Percentiles rank a stretch among this genome's conserved stretches.
phyloP scores from a whole-genome alignment of 2,113 vertebrate species.

The Centropus bengalensis region DNA sequence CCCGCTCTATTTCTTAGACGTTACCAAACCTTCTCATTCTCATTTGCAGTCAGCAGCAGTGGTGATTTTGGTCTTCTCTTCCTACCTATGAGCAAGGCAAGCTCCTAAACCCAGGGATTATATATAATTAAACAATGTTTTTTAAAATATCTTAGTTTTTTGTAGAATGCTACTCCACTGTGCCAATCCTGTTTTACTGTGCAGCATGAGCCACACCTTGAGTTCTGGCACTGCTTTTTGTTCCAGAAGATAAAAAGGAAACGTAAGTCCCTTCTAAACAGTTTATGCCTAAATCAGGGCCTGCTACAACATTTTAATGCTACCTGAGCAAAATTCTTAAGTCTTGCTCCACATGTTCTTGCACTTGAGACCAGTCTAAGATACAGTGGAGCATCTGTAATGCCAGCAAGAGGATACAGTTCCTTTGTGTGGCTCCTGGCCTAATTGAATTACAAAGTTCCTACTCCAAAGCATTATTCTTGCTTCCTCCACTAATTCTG shows the following conservation, averaged over 20 bases:
- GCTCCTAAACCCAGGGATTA: not conserved
- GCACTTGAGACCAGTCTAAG: not conserved
- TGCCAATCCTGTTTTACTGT: accelerated
- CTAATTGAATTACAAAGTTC: not conserved
- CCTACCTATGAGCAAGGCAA: not conserved
- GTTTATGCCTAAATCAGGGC: not conserved
- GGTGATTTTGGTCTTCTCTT: not conserved
- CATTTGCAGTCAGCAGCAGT: not conserved
- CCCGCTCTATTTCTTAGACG: not conserved
- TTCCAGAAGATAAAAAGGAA: not conserved
- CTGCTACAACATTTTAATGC: not conserved
- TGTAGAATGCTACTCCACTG: no score
- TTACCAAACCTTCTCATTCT: not conserved
- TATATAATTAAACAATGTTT: not conserved
- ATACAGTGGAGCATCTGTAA: not conserved
- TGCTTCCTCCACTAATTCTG: not conserved
- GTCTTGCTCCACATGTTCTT: not conserved
- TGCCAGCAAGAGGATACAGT: not conserved
- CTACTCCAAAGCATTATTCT: not conserved
- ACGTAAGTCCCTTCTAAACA: not conserved
- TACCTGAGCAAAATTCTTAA: not conserved
- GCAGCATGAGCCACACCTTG: not conserved
- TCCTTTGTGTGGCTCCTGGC: not conserved
- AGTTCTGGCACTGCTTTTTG: not conserved
- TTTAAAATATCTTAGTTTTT: not conserved